phyloP scores from a whole-genome alignment of 2,888 invertebrate genomes.

The Sphaerophoria rueppellii region DNA sequence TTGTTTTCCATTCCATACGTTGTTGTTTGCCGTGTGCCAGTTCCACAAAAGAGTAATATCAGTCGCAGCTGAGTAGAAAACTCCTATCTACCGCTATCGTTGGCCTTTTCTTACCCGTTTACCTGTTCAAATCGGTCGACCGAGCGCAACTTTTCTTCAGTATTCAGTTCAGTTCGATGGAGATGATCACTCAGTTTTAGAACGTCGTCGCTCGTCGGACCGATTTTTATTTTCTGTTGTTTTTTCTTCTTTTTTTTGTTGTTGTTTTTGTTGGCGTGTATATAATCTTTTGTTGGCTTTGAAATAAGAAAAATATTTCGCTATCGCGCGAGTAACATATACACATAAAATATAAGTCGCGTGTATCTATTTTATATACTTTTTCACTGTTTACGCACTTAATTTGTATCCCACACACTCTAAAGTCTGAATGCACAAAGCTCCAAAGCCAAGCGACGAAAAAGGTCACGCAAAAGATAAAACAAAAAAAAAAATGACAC shows the following conservation, averaged over 20 bases:
- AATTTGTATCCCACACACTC: constrained; percentile 33
- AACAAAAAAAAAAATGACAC: neutral
- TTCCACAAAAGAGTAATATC: constrained; percentile 38
- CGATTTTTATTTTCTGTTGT: constrained; percentile 21
- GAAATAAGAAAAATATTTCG: constrained; percentile 45
- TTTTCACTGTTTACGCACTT: constrained; percentile 50
- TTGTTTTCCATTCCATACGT: constrained; percentile 35
- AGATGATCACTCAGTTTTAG: constrained; percentile 60
- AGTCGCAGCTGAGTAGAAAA: neutral
- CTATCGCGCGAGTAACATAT: constrained; percentile 25
- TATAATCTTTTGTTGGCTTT: constrained; percentile 23
- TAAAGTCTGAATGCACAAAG: constrained; percentile 54
- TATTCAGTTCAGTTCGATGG: constrained; percentile 41
- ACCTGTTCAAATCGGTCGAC: constrained; percentile 47
- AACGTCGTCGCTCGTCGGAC: constrained; percentile 46
- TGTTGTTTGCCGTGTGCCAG: constrained; percentile 27
- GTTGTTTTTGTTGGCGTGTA: constrained; percentile 58
- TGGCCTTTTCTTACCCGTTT: constrained; percentile 67
- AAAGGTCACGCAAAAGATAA: constrained; percentile 64
- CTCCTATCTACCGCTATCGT: constrained; percentile 47
- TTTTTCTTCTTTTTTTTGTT: constrained; percentile 41
- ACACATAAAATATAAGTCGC: constrained; percentile 38
- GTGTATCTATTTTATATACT: constrained; percentile 37
- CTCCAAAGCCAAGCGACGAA: constrained; percentile 17
- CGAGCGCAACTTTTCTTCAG: neutral